These are phyloP conservation scores for Mus caroli DNA, from an alignment of 2,797 vertebrate species.

Conservation along the genomic window DNA sequence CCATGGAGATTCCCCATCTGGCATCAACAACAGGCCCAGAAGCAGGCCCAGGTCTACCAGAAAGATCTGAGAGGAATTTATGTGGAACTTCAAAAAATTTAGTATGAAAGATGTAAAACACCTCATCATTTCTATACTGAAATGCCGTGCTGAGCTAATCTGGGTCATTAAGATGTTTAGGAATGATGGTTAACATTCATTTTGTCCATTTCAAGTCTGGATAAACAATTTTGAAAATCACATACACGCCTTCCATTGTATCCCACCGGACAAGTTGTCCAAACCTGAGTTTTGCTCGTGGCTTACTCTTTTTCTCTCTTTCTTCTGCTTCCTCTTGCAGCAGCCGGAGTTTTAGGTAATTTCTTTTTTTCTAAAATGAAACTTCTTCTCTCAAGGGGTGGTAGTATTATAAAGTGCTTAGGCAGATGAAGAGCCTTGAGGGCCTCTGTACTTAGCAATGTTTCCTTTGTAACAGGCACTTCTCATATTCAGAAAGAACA, in stretches of 20 bases:
- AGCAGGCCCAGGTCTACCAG: not conserved
- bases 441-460: not conserved
- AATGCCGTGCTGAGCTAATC: conserved; percentile 1
- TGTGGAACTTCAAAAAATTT: not conserved
- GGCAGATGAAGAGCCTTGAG: not conserved
- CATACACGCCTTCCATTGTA: not conserved
- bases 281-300: not conserved
- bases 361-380: conserved; percentile 65
- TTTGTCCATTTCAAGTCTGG: not conserved
- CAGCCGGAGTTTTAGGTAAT: conserved; percentile 15
- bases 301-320: not conserved
- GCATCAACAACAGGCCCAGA: not conserved
- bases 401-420: conserved; percentile 35
- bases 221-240: conserved; percentile 18
- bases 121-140: not conserved
- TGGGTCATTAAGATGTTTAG: not conserved
- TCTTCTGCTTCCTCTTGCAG: not conserved
- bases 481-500: conserved; percentile 59
- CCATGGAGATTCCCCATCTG: not conserved
- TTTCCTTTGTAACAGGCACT: conserved; percentile 42
- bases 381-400: not conserved
- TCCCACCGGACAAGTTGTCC: not conserved
- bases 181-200: conserved; percentile 30
- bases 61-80: not conserved
- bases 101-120: not conserved